Percentiles rank a stretch among this genome's conserved stretches.
Evolutionary conservation across 2,888 invertebrate genomes (phyloP).

Genomic region (Hipparchia sbordonii): DNA sequence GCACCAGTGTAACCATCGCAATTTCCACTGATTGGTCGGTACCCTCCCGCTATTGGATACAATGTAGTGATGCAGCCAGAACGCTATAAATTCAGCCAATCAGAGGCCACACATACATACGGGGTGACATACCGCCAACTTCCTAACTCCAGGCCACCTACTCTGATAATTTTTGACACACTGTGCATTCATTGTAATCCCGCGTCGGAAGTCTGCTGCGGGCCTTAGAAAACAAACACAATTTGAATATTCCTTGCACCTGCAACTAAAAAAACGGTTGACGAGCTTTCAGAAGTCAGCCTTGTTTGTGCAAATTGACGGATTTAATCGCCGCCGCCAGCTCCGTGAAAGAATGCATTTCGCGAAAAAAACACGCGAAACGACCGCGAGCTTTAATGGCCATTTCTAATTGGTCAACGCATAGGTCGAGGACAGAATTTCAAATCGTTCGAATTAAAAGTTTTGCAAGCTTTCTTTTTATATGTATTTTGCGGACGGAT

Average conservation of each 20-base stretch:
- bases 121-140: too few relatives aligned
- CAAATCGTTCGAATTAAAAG: conserved; percentile 11
- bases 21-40: too few relatives aligned
- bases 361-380: conserved; percentile 55
- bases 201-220: too few relatives aligned
- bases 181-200: too few relatives aligned
- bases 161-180: too few relatives aligned
- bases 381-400: conserved; percentile 63
- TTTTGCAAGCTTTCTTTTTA: neutral
- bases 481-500: too few relatives aligned
- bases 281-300: conserved; percentile 30
- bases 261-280: conserved; percentile 19
- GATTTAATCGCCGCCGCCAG: conserved; percentile 64
- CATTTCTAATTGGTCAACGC: conserved; percentile 76
- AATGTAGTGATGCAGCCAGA: too few relatives aligned
- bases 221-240: neutral
- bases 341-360: conserved; percentile 76
- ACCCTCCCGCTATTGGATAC: too few relatives aligned
- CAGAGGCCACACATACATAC: too few relatives aligned
- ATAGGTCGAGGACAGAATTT: conserved; percentile 36
- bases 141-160: too few relatives aligned
- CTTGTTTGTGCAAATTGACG: conserved; percentile 64
- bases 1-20: too few relatives aligned
- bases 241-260: conserved; percentile 8
- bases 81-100: too few relatives aligned